Conservation (phyloP, 1,140 invertebrate species). For the Oncopeltus fasciatus region DNA sequence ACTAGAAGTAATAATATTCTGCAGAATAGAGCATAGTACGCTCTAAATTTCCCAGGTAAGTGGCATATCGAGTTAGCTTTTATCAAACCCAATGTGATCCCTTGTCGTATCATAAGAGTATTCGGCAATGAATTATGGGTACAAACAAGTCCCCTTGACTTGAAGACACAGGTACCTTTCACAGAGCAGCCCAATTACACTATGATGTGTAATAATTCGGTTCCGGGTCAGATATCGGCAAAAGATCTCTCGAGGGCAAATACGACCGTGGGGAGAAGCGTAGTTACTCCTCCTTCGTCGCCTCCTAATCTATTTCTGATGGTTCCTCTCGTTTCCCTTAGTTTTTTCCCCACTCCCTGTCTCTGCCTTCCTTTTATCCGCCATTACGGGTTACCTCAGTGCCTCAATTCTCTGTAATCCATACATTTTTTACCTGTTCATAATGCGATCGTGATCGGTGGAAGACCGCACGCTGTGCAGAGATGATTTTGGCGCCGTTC, state of each 20-base stretch:
- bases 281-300: not conserved
- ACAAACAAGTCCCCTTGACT: too few relatives aligned
- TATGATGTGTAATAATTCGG: not conserved
- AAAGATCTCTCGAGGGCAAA: not conserved
- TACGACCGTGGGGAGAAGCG: not conserved
- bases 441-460: not conserved
- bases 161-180: too few relatives aligned
- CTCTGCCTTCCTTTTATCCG: not conserved
- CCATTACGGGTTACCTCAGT: constrained; percentile 1
- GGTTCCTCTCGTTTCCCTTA: constrained; percentile 1
- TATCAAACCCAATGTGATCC: too few relatives aligned
- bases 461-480: not conserved
- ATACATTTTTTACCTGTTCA: not conserved
- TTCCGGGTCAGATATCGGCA: not conserved
- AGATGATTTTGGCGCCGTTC: not conserved
- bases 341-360: not conserved
- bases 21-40: too few relatives aligned
- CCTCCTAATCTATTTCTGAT: constrained; percentile 1
- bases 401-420: not conserved
- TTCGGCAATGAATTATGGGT: too few relatives aligned
- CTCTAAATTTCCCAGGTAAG: too few relatives aligned
- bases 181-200: too few relatives aligned
- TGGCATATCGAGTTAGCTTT: too few relatives aligned
- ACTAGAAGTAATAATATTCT: too few relatives aligned
- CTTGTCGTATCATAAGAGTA: too few relatives aligned